Percentiles rank a stretch among this genome's conserved stretches.
These are phyloP conservation scores for Carassius auratus DNA, from an alignment of 2,113 vertebrate species.

Conservation along the genomic window DNA sequence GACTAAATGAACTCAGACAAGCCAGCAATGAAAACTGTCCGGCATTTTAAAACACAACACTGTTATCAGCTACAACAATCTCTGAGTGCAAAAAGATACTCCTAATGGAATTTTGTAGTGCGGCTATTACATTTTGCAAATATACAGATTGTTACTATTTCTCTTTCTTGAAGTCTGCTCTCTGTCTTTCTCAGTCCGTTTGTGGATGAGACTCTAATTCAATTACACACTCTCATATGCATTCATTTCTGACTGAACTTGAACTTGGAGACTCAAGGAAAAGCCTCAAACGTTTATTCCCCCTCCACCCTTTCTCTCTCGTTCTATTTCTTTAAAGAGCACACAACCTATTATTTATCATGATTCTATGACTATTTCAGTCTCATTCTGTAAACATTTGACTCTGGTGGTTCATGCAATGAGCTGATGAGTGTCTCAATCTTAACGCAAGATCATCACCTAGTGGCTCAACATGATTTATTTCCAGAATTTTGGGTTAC, in stretches of 20 bases:
- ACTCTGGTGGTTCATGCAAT: background rate
- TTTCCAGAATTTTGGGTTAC: too few relatives aligned
- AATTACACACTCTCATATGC: background rate
- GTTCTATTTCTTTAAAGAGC: background rate
- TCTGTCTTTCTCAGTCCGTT: background rate
- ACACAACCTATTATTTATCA: constrained; percentile 40
- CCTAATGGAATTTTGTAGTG: background rate
- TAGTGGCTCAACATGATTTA: too few relatives aligned
- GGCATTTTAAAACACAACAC: background rate
- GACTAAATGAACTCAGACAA: constrained; percentile 34
- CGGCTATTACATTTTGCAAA: background rate
- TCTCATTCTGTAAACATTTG: background rate
- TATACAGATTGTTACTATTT: background rate
- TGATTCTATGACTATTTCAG: background rate
- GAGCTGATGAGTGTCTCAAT: background rate
- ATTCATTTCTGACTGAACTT: constrained; percentile 24
- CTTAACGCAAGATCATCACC: background rate
- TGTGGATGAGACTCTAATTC: background rate
- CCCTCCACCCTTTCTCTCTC: background rate
- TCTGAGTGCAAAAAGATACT: background rate
- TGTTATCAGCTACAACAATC: background rate
- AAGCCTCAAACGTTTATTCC: background rate
- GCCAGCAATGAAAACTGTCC: constrained; percentile 8
- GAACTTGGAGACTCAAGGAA: constrained; percentile 30
- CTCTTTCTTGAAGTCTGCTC: background rate